Base-by-base conservation (phyloP, 2,888 invertebrate genomes). In the Platycnemis pennipes region DNA sequence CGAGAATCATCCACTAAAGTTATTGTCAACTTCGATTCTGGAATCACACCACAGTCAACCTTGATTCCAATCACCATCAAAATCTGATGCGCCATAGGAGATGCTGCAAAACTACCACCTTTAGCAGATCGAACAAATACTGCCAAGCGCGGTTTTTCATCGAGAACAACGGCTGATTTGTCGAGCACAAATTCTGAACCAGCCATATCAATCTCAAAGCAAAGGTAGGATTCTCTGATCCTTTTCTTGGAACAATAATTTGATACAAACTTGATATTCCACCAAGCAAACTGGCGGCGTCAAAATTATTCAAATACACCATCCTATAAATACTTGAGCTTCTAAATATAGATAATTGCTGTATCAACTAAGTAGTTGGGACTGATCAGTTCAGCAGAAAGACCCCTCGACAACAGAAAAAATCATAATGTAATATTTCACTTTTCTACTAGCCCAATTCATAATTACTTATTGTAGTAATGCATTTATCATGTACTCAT, bases 81-180 rank as follows among this genome's bases (percentile, higher is more conserved):
- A 42, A 95, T 95, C 45, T 95, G 94, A 88, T 95, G 95, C 94
- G 95, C 95, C 94, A 95, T 95, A 85, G 95, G 95, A 94, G 95
- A 95, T 53, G 95, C 95, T 56, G 95, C 95, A 42, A 95, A 87
- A 94, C 95, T 94, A 45, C 94, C 95, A 94, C 95, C 95, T 94
- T 95, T 95, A 22, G 95, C 95, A 31, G 95, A 94, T 89, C 95
- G 95, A 49, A 95, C 95, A 94, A 95, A 95, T 88, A 95, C 95
- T 0, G n/a, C 77, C 94, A 44, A 31, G 94, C 77, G 94, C 88
- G 94, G 89, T 94, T 94, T 91, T 44, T n/a, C 44, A 44, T 91
- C 63, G 3, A 26, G 16, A 77, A 37, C 22, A 11, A 37, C 77
- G 4, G 22, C 2, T 91, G 44, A 26, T 63, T 44, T 37, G 44